phyloP scores from a whole-genome alignment of 2,797 vertebrate species.

The Antrozous pallidus region DNA sequence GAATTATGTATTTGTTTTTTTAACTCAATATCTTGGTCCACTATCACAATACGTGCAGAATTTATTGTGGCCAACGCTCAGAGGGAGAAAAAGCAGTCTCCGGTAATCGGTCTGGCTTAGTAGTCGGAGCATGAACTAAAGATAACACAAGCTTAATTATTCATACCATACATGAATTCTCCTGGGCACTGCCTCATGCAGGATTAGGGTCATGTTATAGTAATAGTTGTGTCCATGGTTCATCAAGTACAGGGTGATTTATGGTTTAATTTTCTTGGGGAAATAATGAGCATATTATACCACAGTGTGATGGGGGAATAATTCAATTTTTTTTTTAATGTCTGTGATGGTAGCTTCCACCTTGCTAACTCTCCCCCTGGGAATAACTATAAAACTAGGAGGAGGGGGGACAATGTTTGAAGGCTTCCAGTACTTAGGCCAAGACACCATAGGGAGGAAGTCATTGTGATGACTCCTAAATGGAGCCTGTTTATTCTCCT shows the following conservation, averaged over 20 bases:
- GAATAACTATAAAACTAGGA: neutral
- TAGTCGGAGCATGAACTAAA: constrained; percentile 43
- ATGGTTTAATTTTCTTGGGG: constrained; percentile 27
- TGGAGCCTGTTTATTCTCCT: neutral
- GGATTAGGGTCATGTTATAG: constrained; percentile 46
- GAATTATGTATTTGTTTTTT: constrained; percentile 77
- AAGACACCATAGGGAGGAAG: neutral
- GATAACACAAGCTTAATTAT: neutral
- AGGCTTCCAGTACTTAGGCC: neutral
- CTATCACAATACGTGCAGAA: constrained; percentile 62
- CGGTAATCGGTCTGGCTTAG: neutral
- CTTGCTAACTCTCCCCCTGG: neutral
- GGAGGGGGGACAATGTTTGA: neutral
- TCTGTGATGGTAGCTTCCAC: neutral
- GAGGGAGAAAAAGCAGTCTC: constrained; percentile 11
- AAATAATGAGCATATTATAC: constrained; percentile 56
- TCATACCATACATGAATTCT: neutral
- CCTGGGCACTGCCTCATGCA: constrained; percentile 23
- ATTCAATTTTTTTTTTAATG: neutral
- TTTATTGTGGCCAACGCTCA: constrained; percentile 57
- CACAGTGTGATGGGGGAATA: neutral
- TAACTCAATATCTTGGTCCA: constrained; percentile 63
- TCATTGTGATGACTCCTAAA: neutral
- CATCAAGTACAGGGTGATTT: neutral
- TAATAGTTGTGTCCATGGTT: constrained; percentile 36